phyloP scores from a whole-genome alignment of 1,140 invertebrate species.

The Zophobas morio region DNA sequence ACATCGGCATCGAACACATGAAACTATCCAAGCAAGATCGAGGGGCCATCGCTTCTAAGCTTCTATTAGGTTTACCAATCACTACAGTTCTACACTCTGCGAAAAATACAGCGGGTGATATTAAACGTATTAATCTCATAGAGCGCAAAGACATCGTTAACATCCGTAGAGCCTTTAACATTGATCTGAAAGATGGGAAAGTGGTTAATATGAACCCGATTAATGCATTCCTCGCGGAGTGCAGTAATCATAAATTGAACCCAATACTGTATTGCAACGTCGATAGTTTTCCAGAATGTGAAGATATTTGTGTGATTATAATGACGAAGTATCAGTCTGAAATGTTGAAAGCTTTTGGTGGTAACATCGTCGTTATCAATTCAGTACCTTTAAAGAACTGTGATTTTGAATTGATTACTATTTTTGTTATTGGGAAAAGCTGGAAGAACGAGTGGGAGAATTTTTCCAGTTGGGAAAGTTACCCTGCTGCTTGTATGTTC shows the following conservation, averaged over 20 bases:
- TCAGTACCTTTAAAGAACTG: constrained; percentile 12
- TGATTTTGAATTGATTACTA: constrained; percentile 25
- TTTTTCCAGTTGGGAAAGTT: constrained; percentile 5
- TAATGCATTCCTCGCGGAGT: constrained; percentile 13
- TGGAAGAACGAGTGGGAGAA: too few relatives aligned
- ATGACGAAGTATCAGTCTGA: constrained; percentile 35
- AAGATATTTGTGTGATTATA: constrained; percentile 9
- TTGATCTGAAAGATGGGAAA: constrained; percentile 38
- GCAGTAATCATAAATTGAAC: neutral
- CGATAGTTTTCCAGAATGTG: neutral
- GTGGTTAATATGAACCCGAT: neutral
- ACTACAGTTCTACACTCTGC: constrained; percentile 31
- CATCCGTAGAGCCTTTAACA: constrained; percentile 35
- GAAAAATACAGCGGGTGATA: constrained; percentile 4
- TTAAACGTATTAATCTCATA: constrained; percentile 29
- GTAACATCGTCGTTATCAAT: constrained; percentile 10
- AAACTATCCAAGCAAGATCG: constrained; percentile 41
- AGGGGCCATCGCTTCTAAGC: constrained; percentile 16
- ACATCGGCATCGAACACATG: constrained; percentile 23
- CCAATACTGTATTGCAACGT: constrained; percentile 22
- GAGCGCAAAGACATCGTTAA: constrained; percentile 17
- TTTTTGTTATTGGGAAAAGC: constrained; percentile 26
- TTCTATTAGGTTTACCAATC: constrained; percentile 12
- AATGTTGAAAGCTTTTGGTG: constrained; percentile 4
- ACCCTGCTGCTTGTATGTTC: constrained; percentile 31